Evolutionary conservation across 2,113 vertebrate genomes (phyloP).

Genomic region (Euleptes europaea): DNA sequence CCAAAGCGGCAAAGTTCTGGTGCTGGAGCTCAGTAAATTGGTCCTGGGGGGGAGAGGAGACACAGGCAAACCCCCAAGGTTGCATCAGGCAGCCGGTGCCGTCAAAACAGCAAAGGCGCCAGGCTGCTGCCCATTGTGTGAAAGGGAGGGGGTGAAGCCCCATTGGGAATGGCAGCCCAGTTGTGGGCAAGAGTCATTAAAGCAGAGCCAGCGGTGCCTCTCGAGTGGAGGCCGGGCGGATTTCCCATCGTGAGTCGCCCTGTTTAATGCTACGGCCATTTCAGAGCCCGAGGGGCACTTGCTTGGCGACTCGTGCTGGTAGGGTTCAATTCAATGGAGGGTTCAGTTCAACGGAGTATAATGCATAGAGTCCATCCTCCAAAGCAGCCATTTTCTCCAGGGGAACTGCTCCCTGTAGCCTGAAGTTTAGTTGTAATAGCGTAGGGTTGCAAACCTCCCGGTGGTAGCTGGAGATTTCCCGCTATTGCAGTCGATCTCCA

Average conservation of each 20-base stretch:
- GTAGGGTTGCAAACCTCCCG: too few relatives aligned
- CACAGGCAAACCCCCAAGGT: conserved; percentile 16
- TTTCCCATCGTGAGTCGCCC: not conserved
- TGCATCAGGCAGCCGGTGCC: conserved; percentile 64
- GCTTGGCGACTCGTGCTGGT: not conserved
- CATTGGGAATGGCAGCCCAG: not conserved
- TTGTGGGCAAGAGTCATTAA: not conserved
- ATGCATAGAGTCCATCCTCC: too few relatives aligned
- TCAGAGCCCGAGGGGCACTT: conserved; percentile 1
- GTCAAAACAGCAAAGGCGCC: conserved; percentile 30
- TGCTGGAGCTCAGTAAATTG: conserved; percentile 57
- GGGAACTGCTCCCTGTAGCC: too few relatives aligned
- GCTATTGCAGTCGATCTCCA: too few relatives aligned
- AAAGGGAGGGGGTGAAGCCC: not conserved
- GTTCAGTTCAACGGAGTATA: too few relatives aligned
- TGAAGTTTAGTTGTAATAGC: too few relatives aligned
- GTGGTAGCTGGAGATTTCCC: too few relatives aligned
- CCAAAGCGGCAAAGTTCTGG: conserved; percentile 23
- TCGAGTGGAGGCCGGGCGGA: not conserved
- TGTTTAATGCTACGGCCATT: conserved; percentile 1
- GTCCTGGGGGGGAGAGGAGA: conserved; percentile 41
- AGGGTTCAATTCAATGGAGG: too few relatives aligned
- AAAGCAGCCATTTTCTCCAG: too few relatives aligned
- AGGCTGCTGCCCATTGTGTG: rapidly evolving
- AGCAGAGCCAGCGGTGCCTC: not conserved